Percentiles rank a stretch among this genome's conserved stretches.
These are phyloP conservation scores for Neomicropteryx cornuta DNA, from an alignment of 1,140 invertebrate genomes.

Conservation along the genomic window DNA sequence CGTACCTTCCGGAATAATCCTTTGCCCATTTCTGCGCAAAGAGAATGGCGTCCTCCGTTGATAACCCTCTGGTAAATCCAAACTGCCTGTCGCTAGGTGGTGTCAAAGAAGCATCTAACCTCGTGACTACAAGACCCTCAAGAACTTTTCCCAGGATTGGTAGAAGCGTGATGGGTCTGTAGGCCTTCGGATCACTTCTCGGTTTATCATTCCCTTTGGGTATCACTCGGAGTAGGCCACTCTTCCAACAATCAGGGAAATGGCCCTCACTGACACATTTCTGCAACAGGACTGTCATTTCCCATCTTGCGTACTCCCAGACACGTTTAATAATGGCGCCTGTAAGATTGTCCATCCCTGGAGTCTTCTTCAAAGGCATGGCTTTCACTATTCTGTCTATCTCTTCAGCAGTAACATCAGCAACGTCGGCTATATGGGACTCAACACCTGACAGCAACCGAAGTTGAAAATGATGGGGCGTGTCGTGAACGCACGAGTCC, in stretches of 20 bases:
- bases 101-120: constrained; percentile 12
- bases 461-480: too few relatives aligned
- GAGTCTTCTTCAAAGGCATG: constrained; percentile 18
- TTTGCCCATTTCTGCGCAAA: constrained; percentile 7
- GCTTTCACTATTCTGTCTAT: constrained; percentile 7
- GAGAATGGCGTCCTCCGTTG: constrained; percentile 25
- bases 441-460: too few relatives aligned
- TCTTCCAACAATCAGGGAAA: constrained; percentile 29
- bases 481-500: too few relatives aligned
- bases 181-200: constrained; percentile 20
- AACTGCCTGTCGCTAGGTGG: constrained; percentile 20
- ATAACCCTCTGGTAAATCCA: constrained; percentile 17
- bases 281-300: constrained; percentile 13
- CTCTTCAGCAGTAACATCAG: neutral
- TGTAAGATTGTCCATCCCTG: constrained; percentile 19
- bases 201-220: constrained; percentile 22
- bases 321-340: constrained; percentile 14
- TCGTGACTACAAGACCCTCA: constrained; percentile 21
- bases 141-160: constrained; percentile 25
- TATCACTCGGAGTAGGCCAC: constrained; percentile 19
- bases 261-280: constrained; percentile 15
- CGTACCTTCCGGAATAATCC: constrained; percentile 14
- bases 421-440: too few relatives aligned
- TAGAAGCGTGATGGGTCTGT: constrained; percentile 29
- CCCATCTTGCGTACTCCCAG: neutral